Evolutionary conservation across 2,888 invertebrate genomes (phyloP), one percentile per base, ranked within the genome.

Genomic region (Dynastes tityus): DNA sequence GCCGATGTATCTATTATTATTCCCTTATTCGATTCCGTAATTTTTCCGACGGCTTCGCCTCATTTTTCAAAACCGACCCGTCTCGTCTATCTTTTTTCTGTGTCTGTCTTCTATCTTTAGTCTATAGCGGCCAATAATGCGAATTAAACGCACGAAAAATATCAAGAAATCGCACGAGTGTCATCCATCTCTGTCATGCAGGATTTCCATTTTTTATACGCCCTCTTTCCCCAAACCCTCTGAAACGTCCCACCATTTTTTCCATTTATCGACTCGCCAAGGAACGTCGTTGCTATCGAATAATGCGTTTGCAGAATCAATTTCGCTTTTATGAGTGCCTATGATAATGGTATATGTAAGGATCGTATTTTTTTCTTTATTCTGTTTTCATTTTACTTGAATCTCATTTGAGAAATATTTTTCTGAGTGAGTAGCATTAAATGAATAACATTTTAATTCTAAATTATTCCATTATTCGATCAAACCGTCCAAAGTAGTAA

Each of bases 261-360:
- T 16, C 55, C 27, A 22, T 22, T 16, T 58, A 16, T 11, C 63
- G 32, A 13, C 27, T 32, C 5, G n/a, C 32, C 32, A 27, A 63
- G 32, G 63, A 58, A 63, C 45, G 22, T 45, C 27, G 67, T 45
- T 27, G 67, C 49, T 67, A 67, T 40, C 73, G 58, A 73, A 73
- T 73, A 73, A 73, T 73, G 73, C 58, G 58, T 73, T 73, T 73
- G 37, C 37, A 22, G 73, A 73, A 73, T 73, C 73, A 73, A 73
- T 73, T 73, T 73, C 58, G 58, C 58, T 37, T 73, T 61, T 73
- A 45, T 58, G 58, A 73, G 37, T 61, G 22, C 40, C 58, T 58
- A n/a, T 45, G 40, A 45, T 45, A 11, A 9, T 40, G 9, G 29
- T 8, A 53, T 29, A 70, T 27, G 32, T 27, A 51, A 29, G 51